A percentile compares a stretch with the other conserved stretches of the same genome.
phyloP scores from a whole-genome alignment of 2,113 vertebrate species.

The Oxyura jamaicensis region DNA sequence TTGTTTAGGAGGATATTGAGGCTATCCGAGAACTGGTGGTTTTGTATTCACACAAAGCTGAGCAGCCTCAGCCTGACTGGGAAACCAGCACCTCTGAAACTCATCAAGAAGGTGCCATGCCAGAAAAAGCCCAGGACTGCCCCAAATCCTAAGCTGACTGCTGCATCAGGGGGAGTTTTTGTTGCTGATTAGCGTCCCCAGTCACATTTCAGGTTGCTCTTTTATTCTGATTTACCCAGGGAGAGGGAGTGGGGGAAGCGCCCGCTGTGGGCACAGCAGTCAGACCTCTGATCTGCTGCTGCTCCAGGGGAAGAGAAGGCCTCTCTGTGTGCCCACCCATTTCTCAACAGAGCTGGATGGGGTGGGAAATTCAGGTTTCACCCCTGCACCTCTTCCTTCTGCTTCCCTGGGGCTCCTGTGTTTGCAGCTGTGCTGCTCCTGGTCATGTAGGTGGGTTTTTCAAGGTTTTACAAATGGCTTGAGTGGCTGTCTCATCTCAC shows the following conservation, averaged over 20 bases:
- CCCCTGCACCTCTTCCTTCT: not conserved
- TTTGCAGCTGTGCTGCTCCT: not conserved
- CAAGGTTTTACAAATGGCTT: not conserved
- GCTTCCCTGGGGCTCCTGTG: accelerated
- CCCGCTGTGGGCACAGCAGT: not conserved
- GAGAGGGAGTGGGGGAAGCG: not conserved
- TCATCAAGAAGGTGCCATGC: not conserved
- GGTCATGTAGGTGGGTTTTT: not conserved
- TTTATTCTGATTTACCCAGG: not conserved
- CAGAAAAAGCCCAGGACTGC: not conserved
- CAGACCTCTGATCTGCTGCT: not conserved
- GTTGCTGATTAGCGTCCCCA: not conserved
- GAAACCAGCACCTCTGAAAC: not conserved
- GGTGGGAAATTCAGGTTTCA: not conserved
- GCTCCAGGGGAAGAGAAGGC: not conserved
- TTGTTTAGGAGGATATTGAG: conserved; percentile 34
- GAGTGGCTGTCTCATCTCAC: not conserved
- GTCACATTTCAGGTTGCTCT: not conserved
- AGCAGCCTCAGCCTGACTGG: not conserved
- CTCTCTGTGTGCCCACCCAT: not conserved
- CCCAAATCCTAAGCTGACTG: accelerated
- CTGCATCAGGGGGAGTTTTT: not conserved
- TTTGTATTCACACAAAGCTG: not conserved
- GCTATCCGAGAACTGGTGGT: not conserved
- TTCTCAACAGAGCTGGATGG: not conserved